Percentiles rank a stretch among this genome's conserved stretches.
Conservation (phyloP, 2,888 invertebrate genomes). For the Caenorhabditis japonica region DNA sequence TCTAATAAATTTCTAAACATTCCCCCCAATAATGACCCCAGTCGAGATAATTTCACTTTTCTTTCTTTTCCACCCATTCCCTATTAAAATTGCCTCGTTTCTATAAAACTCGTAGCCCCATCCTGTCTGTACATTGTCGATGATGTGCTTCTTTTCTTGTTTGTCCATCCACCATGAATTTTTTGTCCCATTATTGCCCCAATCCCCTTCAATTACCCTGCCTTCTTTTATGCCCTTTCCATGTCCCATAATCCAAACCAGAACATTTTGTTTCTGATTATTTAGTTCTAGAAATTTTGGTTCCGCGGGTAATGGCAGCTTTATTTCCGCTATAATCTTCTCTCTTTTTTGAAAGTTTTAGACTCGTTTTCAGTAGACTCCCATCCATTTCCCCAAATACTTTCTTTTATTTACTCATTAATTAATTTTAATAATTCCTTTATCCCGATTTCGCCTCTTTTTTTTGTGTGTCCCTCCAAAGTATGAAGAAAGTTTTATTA, state of each 20-base stretch:
- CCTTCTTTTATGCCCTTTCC: not conserved
- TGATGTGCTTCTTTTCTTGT: constrained; percentile 10
- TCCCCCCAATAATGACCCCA: constrained; percentile 2
- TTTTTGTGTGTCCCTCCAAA: too few relatives aligned
- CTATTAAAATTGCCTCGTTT: not conserved
- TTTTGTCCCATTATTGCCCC: not conserved
- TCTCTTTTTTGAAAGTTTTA: not conserved
- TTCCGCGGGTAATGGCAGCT: constrained; percentile 42
- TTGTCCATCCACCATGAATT: constrained; percentile 11
- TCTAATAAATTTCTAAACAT: constrained; percentile 2
- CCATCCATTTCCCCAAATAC: too few relatives aligned
- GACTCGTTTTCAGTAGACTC: too few relatives aligned
- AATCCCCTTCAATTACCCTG: not conserved
- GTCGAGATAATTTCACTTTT: constrained; percentile 26
- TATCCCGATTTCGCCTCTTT: too few relatives aligned
- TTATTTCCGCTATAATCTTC: constrained; percentile 20
- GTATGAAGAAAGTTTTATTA: too few relatives aligned
- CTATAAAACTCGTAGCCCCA: not conserved
- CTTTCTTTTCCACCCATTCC: constrained; percentile 3
- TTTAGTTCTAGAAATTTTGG: constrained; percentile 16
- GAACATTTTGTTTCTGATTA: not conserved
- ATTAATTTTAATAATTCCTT: too few relatives aligned
- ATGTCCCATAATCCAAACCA: not conserved
- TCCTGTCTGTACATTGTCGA: constrained; percentile 40
- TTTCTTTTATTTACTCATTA: too few relatives aligned